phyloP scores from a whole-genome alignment of 1,140 invertebrate genomes.

The Diplogasteroides magnus region DNA sequence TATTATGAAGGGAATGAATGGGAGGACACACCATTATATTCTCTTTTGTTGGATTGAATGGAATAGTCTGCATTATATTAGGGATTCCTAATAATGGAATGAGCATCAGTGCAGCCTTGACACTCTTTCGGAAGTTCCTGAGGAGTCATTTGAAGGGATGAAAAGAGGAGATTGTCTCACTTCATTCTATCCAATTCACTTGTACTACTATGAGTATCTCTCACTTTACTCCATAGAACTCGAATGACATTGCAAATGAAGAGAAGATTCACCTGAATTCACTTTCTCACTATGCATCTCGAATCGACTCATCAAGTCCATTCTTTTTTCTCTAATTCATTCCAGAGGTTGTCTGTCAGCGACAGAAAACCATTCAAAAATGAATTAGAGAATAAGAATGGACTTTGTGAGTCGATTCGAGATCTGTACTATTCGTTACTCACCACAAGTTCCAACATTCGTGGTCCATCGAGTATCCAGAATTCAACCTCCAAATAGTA shows the following conservation, averaged over 20 bases:
- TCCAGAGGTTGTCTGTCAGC: too few relatives aligned
- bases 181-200: conserved; percentile 53
- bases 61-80: conserved; percentile 56
- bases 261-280: conserved; percentile 44
- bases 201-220: conserved; percentile 42
- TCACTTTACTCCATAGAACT: conserved; percentile 51
- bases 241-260: conserved; percentile 53
- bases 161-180: conserved; percentile 26
- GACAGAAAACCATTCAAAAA: too few relatives aligned
- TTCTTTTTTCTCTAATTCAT: too few relatives aligned
- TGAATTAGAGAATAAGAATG: neutral
- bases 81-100: conserved; percentile 53
- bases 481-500: conserved; percentile 55
- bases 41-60: conserved; percentile 53
- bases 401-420: neutral
- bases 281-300: neutral
- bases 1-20: conserved; percentile 6
- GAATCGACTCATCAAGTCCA: too few relatives aligned
- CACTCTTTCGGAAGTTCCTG: conserved; percentile 43
- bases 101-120: conserved; percentile 54
- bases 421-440: too few relatives aligned
- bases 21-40: conserved; percentile 47
- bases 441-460: conserved; percentile 49
- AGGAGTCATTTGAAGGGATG: neutral
- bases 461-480: conserved; percentile 53